A percentile compares a stretch with the other conserved stretches of the same genome.
Evolutionary conservation across 1,140 invertebrate species (phyloP).

Genomic region (Melitaea cinxia): DNA sequence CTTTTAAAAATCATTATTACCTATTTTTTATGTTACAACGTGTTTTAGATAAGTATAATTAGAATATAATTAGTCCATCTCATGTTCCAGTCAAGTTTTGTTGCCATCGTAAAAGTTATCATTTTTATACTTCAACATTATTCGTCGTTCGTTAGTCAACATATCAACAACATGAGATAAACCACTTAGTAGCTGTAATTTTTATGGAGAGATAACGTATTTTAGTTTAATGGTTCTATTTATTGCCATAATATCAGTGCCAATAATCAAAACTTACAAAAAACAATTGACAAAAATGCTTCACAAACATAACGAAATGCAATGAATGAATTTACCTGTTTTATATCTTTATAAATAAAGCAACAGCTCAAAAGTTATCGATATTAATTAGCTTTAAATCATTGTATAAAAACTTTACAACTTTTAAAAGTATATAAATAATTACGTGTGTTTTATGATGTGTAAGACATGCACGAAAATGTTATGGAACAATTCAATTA

Average conservation of each 20-base stretch:
- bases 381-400: too few relatives aligned
- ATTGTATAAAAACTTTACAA: not conserved
- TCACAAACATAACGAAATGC: not conserved
- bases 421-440: slow-evolving; percentile 5
- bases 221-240: not conserved
- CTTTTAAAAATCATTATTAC: too few relatives aligned
- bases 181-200: not conserved
- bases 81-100: not conserved
- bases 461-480: slow-evolving; percentile 24
- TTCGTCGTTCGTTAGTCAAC: not conserved
- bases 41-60: not conserved
- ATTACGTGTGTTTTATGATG: slow-evolving; percentile 24
- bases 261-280: not conserved
- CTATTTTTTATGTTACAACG: not conserved
- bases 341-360: not conserved
- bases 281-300: not conserved
- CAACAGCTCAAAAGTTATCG: too few relatives aligned
- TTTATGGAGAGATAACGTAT: not conserved
- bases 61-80: not conserved
- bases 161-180: not conserved
- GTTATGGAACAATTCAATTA: slow-evolving; percentile 62
- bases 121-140: too few relatives aligned
- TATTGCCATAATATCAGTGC: not conserved
- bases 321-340: not conserved
- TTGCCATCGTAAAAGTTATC: not conserved